phyloP scores from a whole-genome alignment of 1,140 invertebrate species.

The Berghia stephanieae region DNA sequence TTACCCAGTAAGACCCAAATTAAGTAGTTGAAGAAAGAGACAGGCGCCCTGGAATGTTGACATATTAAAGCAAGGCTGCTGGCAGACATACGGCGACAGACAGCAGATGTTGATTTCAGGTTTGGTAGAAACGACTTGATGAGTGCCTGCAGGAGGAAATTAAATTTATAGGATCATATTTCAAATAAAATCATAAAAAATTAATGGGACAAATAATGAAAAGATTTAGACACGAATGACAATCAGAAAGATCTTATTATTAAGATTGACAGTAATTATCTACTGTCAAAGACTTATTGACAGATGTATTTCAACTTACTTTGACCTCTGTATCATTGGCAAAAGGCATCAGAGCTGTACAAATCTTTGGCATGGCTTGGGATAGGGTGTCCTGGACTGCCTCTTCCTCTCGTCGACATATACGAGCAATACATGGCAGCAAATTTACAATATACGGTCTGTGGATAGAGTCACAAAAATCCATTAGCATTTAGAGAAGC shows the following conservation, averaged over 20 bases:
- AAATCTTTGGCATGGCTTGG: constrained; percentile 76
- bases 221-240: constrained; percentile 33
- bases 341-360: constrained; percentile 77
- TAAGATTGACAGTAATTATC: not conserved
- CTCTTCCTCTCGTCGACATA: constrained; percentile 77
- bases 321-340: constrained; percentile 80
- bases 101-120: constrained; percentile 72
- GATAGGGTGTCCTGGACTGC: constrained; percentile 78
- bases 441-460: constrained; percentile 80
- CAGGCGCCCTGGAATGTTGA: constrained; percentile 73
- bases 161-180: too few species aligned
- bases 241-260: not conserved
- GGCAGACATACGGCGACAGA: constrained; percentile 74
- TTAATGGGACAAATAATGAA: too few species aligned
- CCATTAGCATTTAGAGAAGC: not conserved
- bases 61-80: constrained; percentile 75
- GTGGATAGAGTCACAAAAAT: constrained; percentile 35
- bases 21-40: constrained; percentile 73
- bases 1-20: constrained; percentile 68
- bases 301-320: constrained; percentile 65
- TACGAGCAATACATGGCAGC: constrained; percentile 76
- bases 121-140: constrained; percentile 76
- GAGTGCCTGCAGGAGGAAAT: constrained; percentile 70
- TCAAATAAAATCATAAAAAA: too few species aligned
- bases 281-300: not conserved